Evolutionary conservation across 2,888 invertebrate genomes (phyloP), one percentile per base, ranked within the genome.

Genomic region (Atherix ibis): DNA sequence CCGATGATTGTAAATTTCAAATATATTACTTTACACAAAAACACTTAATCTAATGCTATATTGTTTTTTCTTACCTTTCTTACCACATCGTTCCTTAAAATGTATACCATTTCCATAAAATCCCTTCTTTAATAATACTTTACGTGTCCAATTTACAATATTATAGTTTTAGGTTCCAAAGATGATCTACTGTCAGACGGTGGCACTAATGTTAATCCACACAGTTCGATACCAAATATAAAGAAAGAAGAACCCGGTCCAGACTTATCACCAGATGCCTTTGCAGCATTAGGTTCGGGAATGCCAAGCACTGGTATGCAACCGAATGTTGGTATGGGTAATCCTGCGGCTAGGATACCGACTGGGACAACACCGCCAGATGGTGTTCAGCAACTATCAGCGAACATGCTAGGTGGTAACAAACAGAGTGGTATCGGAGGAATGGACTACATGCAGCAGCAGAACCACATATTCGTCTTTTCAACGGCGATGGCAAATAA

Each of bases 401-500:
- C 16, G 15, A 42, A 37, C 37, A 32, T 34, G 36, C 4, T 40
- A 34, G 14, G 22, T 26, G 5, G 39, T 31, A 29, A 29, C 13
- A 12, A 26, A 2, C 38, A 40, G 1, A 31, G 37, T 17, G 40
- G 43, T 10, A 40, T 37, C 6, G 39, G 40, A 6, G 41, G 43
- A n/a, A 40, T 56, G 43, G 58, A 59, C 36, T 82, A 81, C 50
- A 80, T 82, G 82, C 88, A 91, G 66, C 92, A 95, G 63, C 92
- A 94, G 64, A 92, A 88, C 64, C 92, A 94, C 63, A 89, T 95
- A 58, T 95, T 92, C 71, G 94, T 95, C 47, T 95, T 95, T 66
- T 88, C 91, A 15, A 94, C 95, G 6, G 67, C 78, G 50, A 65
- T 92, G 62, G 95, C 94, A 4, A 95, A 95, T 62, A 82, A 88